These are phyloP conservation scores for Drosophila kepulauana DNA, from an alignment of 1,140 invertebrate species.

Conservation along the genomic window DNA sequence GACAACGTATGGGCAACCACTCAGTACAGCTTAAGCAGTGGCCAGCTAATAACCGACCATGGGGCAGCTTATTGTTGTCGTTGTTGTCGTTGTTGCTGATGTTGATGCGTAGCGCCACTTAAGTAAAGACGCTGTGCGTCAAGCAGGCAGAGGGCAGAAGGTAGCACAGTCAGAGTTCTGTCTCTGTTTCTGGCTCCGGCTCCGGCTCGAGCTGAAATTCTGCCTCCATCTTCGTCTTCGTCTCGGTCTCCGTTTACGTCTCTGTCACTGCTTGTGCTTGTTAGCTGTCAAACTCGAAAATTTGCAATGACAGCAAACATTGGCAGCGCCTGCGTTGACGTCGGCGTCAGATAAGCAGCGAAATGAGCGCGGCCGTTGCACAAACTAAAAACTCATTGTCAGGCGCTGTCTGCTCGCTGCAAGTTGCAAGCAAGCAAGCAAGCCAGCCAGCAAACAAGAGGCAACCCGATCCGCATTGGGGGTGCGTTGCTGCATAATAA, in stretches of 20 bases:
- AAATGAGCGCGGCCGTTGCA: conserved; percentile 62
- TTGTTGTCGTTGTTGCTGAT: conserved; percentile 21
- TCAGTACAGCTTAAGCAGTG: conserved; percentile 47
- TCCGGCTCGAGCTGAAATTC: not conserved
- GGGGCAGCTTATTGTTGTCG: conserved; percentile 20
- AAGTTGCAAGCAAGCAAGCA: conserved; percentile 1
- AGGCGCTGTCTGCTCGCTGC: conserved; percentile 71
- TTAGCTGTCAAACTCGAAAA: conserved; percentile 84
- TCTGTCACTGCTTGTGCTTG: conserved; percentile 62
- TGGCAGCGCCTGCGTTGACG: conserved; percentile 58
- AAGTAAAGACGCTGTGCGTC: conserved; percentile 76
- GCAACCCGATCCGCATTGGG: conserved; percentile 67
- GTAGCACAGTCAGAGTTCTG: conserved; percentile 28
- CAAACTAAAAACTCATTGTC: conserved; percentile 83
- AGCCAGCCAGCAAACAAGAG: conserved; percentile 6
- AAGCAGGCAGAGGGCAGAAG: conserved; percentile 53
- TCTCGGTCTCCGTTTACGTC: not conserved
- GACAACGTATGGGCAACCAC: conserved; percentile 51
- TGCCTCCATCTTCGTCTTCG: not conserved
- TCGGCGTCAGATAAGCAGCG: conserved; percentile 61
- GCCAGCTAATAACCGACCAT: conserved; percentile 68
- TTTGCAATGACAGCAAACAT: conserved; percentile 84
- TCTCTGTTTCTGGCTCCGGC: not conserved
- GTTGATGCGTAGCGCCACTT: conserved; percentile 77
- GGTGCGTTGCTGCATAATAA: conserved; percentile 83